Evolutionary conservation across 2,113 vertebrate genomes (phyloP).

Genomic region (Callipepla squamata): DNA sequence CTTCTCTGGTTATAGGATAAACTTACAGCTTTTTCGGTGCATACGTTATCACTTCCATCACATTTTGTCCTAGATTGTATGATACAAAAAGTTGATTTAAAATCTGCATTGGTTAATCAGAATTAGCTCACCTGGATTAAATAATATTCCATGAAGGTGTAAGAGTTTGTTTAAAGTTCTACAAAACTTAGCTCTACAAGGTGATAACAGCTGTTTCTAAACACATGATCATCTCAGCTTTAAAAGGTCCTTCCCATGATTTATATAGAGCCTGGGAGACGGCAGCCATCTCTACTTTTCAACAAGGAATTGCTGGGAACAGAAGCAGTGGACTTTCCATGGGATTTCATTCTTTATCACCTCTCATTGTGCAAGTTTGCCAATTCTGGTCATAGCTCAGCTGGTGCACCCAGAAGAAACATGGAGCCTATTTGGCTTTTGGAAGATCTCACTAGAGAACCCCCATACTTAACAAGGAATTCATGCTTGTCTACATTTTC

Average conservation of each 20-base stretch:
- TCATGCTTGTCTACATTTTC: not conserved
- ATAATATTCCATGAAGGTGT: not conserved
- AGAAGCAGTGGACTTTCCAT: not conserved
- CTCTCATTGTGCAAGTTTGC: not conserved
- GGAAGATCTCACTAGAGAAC: not conserved
- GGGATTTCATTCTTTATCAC: not conserved
- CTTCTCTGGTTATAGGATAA: not conserved
- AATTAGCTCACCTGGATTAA: not conserved
- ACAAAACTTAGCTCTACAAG: not conserved
- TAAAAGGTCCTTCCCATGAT: not conserved
- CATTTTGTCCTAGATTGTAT: not conserved
- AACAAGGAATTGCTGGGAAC: not conserved
- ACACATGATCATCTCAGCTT: not conserved
- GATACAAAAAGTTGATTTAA: not conserved
- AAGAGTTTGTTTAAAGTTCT: not conserved
- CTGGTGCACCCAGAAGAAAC: not conserved
- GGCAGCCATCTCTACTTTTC: not conserved
- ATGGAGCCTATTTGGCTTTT: not conserved
- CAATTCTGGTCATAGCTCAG: not conserved
- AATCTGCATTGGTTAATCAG: not conserved
- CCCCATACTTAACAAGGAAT: not conserved
- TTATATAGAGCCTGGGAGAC: not conserved
- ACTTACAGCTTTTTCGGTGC: not conserved
- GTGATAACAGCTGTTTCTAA: not conserved
- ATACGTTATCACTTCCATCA: not conserved